Evolutionary conservation across 2,113 vertebrate species (phyloP).

Genomic region (Oryzias curvinotus): DNA sequence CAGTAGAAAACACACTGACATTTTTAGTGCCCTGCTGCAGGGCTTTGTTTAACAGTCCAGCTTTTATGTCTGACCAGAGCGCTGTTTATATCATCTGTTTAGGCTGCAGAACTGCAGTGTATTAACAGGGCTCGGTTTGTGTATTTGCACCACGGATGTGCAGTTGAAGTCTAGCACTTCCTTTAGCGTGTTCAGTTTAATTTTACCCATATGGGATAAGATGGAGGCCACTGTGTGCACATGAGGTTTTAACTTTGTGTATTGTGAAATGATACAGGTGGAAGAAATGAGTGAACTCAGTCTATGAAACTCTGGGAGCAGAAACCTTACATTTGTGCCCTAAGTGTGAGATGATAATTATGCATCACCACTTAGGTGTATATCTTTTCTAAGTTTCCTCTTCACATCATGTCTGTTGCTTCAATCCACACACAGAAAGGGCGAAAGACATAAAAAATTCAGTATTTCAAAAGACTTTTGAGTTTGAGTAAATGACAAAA

Average conservation of each 20-base stretch:
- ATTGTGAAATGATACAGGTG: constrained; percentile 48
- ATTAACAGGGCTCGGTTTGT: constrained; percentile 48
- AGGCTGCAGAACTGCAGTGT: constrained; percentile 32
- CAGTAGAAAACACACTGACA: background rate
- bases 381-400: too few relatives aligned
- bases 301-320: constrained; percentile 25
- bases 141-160: constrained; percentile 48
- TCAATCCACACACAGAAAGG: too few relatives aligned
- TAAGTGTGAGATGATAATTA: too few relatives aligned
- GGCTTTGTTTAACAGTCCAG: constrained; percentile 22
- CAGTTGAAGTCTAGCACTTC: constrained; percentile 21
- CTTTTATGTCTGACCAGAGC: constrained; percentile 35
- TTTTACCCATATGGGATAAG: constrained; percentile 39
- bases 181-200: constrained; percentile 52
- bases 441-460: too few relatives aligned
- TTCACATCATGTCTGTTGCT: too few relatives aligned
- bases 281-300: constrained; percentile 38
- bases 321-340: too few relatives aligned
- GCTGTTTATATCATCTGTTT: constrained; percentile 60
- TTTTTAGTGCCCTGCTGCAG: constrained; percentile 8
- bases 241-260: constrained; percentile 25
- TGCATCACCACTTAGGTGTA: too few relatives aligned
- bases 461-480: too few relatives aligned
- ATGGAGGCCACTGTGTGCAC: constrained; percentile 10
- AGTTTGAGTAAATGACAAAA: too few relatives aligned